Conservation (phyloP, 2,113 vertebrate species). For the Odobenus rosmarus region DNA sequence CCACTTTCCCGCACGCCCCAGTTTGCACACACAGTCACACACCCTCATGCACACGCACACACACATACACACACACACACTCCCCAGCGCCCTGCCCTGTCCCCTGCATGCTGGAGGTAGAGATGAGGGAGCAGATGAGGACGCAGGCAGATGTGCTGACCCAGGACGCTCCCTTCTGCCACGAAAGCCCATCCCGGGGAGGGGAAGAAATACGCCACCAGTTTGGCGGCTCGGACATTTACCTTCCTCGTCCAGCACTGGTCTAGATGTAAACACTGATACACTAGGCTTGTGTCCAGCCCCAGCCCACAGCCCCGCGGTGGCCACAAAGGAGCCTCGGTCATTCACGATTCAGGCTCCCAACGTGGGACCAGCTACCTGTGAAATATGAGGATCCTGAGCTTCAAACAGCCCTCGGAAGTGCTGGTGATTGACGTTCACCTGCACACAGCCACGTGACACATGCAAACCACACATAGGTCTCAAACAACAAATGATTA, state of each 20-base stretch:
- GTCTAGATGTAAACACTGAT: rapidly evolving
- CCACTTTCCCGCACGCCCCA: background rate
- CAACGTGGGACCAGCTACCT: background rate
- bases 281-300: background rate
- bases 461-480: rapidly evolving
- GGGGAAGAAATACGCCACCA: background rate
- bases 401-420: background rate
- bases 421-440: rapidly evolving
- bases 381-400: rapidly evolving
- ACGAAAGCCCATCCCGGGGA: background rate
- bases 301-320: background rate
- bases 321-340: background rate
- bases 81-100: background rate
- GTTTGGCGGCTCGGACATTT: rapidly evolving
- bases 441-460: rapidly evolving
- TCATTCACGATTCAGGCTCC: background rate
- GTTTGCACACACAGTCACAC: background rate
- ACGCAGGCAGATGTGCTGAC: no score
- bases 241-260: background rate
- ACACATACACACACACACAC: background rate
- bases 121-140: background rate
- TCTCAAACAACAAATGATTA: background rate
- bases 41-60: background rate
- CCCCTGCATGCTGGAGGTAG: rapidly evolving
- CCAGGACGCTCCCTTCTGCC: no score